Evolutionary conservation across 2,113 vertebrate genomes (phyloP).

Genomic region (Anser cygnoides): DNA sequence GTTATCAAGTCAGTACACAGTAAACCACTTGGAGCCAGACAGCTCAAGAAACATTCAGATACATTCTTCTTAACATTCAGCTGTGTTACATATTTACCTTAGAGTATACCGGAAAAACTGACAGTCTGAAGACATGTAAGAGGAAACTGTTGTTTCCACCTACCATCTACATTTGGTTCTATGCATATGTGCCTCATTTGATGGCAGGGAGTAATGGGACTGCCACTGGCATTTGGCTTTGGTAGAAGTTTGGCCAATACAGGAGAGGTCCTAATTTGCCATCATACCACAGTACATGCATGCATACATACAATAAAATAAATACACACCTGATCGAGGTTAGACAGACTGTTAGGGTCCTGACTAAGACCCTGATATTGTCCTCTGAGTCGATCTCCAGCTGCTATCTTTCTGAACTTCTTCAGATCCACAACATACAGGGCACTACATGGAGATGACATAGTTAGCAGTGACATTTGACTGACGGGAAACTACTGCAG

Average conservation of each 20-base stretch:
- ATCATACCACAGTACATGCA: neutral
- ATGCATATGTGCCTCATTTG: neutral
- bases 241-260: neutral
- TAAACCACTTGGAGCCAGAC: neutral
- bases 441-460: slow-evolving; percentile 78
- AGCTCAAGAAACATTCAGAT: neutral
- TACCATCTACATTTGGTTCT: neutral
- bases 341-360: slow-evolving; percentile 97
- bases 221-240: neutral
- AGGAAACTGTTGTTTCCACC: neutral
- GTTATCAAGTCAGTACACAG: neutral
- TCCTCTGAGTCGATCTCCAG: slow-evolving; percentile 94
- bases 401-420: slow-evolving; percentile 97
- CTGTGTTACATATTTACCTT: neutral
- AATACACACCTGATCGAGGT: slow-evolving; percentile 92
- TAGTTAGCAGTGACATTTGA: neutral
- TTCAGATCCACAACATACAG: slow-evolving; percentile 97
- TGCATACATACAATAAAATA: neutral
- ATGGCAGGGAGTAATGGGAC: neutral
- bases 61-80: neutral
- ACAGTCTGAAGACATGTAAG: neutral
- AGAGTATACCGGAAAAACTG: neutral
- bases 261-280: neutral
- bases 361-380: slow-evolving; percentile 98
- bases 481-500: neutral